Percentiles rank a stretch among this genome's conserved stretches.
phyloP scores from a whole-genome alignment of 2,113 vertebrate genomes.

The Marmota flaviventris region DNA sequence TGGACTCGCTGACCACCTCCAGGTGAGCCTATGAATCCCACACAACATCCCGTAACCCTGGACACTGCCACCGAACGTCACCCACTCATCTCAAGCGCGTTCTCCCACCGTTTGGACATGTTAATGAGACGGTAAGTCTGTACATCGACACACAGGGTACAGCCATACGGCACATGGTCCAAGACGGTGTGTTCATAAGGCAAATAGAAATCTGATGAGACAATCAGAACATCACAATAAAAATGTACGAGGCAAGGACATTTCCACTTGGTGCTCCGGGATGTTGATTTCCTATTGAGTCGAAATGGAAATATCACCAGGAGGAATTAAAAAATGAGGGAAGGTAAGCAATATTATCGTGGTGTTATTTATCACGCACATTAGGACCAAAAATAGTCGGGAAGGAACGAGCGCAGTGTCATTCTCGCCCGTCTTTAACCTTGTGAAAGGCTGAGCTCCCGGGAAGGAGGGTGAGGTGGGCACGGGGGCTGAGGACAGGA shows the following conservation, averaged over 20 bases:
- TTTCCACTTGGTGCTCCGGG: conserved; percentile 41
- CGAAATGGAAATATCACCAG: conserved; percentile 66
- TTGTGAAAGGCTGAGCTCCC: conserved; percentile 78
- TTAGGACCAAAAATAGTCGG: conserved; percentile 76
- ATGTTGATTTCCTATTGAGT: conserved; percentile 38
- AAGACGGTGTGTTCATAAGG: background rate
- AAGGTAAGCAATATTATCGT: conserved; percentile 72
- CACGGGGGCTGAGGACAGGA: conserved; percentile 11
- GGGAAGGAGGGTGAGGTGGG: conserved; percentile 54
- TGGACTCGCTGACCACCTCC: background rate
- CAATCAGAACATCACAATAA: conserved; percentile 33
- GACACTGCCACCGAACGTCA: background rate
- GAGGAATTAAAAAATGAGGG: conserved; percentile 60
- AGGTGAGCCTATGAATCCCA: fast-evolving
- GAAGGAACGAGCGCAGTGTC: conserved; percentile 72
- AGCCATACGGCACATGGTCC: background rate
- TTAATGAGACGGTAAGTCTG: background rate
- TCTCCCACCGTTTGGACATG: background rate
- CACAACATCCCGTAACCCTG: background rate
- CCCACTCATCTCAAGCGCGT: background rate
- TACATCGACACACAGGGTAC: fast-evolving
- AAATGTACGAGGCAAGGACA: background rate
- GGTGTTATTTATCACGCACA: conserved; percentile 78
- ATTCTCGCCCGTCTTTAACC: conserved; percentile 77
- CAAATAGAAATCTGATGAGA: background rate